Conservation (phyloP, 1,140 invertebrate genomes). For the Dinothrombium tinctorium region DNA sequence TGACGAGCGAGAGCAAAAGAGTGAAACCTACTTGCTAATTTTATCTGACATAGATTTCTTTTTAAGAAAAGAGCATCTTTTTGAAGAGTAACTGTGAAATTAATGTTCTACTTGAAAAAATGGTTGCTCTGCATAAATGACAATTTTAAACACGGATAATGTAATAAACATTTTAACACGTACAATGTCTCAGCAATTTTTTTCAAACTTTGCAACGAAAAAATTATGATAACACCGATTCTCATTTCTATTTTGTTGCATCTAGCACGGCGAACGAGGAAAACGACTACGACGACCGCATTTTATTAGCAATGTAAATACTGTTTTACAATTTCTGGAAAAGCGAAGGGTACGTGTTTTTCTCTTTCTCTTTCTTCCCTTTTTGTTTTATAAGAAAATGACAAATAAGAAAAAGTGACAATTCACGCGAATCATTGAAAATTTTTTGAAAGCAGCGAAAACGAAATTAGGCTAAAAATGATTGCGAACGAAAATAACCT, state of each 20-base stretch:
- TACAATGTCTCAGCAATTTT: neutral
- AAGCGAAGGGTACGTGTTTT: slow-evolving; percentile 3
- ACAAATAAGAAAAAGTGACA: too few relatives aligned
- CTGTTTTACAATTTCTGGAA: slow-evolving; percentile 1
- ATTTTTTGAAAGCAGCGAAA: neutral
- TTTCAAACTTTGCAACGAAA: neutral
- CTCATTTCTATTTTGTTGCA: neutral
- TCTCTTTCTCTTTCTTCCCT: slow-evolving; percentile 11
- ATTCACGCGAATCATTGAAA: too few relatives aligned
- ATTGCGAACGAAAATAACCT: neutral
- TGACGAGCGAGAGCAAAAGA: too few relatives aligned
- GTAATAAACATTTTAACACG: too few relatives aligned
- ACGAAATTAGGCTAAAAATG: neutral
- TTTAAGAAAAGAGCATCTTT: too few relatives aligned
- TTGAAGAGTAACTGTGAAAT: too few relatives aligned
- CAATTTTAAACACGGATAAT: too few relatives aligned
- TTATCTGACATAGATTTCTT: too few relatives aligned
- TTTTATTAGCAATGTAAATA: slow-evolving; percentile 5
- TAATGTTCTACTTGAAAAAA: too few relatives aligned
- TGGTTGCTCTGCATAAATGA: too few relatives aligned
- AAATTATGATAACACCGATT: neutral
- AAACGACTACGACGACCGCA: neutral
- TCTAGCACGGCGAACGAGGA: neutral
- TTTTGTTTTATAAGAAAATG: slow-evolving; percentile 12
- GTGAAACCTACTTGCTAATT: too few relatives aligned